Evolutionary conservation across 2,888 invertebrate genomes (phyloP).

Genomic region (Callyntrura sp.): DNA sequence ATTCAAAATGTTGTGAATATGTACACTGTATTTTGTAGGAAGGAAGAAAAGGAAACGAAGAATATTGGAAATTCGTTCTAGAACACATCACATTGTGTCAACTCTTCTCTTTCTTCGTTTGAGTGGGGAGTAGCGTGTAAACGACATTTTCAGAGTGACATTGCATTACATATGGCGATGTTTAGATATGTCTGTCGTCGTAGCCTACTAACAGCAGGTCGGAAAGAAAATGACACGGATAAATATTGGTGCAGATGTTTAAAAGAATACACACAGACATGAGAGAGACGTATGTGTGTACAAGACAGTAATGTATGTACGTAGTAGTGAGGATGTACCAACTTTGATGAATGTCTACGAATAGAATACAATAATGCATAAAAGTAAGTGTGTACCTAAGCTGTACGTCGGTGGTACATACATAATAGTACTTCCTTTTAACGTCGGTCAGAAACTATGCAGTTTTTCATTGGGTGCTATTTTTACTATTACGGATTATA

Average conservation of each 20-base stretch:
- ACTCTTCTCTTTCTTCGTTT: conserved; percentile 50
- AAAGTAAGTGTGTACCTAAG: too few species aligned
- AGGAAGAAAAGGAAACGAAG: conserved; percentile 33
- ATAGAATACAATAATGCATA: too few species aligned
- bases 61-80: conserved; percentile 65
- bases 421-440: conserved; percentile 23
- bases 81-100: conserved; percentile 68
- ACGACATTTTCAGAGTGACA: conserved; percentile 63
- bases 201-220: conserved; percentile 57
- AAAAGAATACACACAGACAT: conserved; percentile 31
- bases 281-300: not conserved
- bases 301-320: not conserved
- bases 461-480: conserved; percentile 72
- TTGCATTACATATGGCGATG: conserved; percentile 72
- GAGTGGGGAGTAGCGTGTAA: conserved; percentile 41
- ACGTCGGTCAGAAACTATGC: not conserved
- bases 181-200: conserved; percentile 69
- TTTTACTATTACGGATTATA: conserved; percentile 60
- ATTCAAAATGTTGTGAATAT: not conserved
- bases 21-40: not conserved
- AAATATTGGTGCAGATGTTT: conserved; percentile 73
- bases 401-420: too few species aligned
- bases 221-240: conserved; percentile 68
- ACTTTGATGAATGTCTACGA: not conserved
- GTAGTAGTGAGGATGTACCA: not conserved